Evolutionary conservation across 2,113 vertebrate species (phyloP).

Genomic region (Malurus melanocephalus): DNA sequence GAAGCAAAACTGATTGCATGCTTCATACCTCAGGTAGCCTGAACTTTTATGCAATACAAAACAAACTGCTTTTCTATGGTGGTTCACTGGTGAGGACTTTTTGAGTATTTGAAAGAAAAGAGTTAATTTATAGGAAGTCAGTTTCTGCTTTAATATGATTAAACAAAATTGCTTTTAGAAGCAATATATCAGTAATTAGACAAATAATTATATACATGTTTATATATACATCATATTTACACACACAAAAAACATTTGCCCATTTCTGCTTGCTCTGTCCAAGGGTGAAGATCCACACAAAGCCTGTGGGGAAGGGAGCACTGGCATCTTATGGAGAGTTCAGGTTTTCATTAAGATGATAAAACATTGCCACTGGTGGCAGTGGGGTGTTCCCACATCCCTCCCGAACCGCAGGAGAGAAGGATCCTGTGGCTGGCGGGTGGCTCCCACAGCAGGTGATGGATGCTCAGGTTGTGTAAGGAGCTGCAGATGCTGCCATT

Average conservation of each 20-base stretch:
- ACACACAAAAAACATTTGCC: background rate
- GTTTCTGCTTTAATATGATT: background rate
- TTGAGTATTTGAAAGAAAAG: background rate
- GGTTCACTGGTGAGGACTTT: background rate
- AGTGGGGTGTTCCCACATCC: background rate
- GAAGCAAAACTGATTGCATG: background rate
- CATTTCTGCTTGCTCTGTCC: background rate
- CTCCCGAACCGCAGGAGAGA: fast-evolving
- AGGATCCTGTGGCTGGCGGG: background rate
- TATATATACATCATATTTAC: background rate
- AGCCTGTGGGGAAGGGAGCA: background rate
- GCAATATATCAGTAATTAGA: background rate
- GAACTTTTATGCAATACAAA: background rate
- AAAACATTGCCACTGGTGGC: fast-evolving
- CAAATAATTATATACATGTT: background rate
- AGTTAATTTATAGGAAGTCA: background rate
- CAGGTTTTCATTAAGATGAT: background rate
- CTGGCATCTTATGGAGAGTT: background rate
- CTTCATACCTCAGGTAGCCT: background rate
- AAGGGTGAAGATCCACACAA: background rate
- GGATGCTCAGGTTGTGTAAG: background rate
- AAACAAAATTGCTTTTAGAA: background rate
- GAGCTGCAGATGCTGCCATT: constrained; percentile 6
- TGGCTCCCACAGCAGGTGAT: background rate
- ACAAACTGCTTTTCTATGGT: background rate